phyloP scores from a whole-genome alignment of 2,113 vertebrate species.

The Xyrauchen texanus region DNA sequence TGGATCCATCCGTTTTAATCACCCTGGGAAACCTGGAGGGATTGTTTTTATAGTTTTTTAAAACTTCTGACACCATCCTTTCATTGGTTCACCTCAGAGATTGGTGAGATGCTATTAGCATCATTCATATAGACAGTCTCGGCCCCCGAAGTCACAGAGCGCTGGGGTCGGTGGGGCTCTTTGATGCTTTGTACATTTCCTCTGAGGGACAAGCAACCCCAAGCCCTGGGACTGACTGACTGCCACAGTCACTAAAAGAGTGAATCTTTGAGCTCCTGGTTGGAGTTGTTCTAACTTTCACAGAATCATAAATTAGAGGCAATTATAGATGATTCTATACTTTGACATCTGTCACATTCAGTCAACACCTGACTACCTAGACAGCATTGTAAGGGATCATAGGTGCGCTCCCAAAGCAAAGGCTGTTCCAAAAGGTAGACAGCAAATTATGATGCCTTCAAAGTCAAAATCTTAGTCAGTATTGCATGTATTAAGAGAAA shows the following conservation, averaged over 20 bases:
- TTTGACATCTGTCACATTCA: slow-evolving; percentile 30
- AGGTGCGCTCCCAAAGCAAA: too few relatives aligned
- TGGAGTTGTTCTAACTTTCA: slow-evolving; percentile 30
- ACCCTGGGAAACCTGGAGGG: slow-evolving; percentile 52
- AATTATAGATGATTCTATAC: slow-evolving; percentile 33
- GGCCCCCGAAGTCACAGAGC: slow-evolving; percentile 45
- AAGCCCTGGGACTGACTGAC: slow-evolving; percentile 39
- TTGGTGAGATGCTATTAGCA: slow-evolving; percentile 56
- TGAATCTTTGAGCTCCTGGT: slow-evolving; percentile 11
- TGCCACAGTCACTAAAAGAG: slow-evolving; percentile 32
- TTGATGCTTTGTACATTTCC: slow-evolving; percentile 48
- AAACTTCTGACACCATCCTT: slow-evolving; percentile 57
- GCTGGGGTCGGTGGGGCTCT: slow-evolving; percentile 34
- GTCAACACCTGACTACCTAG: not conserved
- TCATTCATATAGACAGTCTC: slow-evolving; percentile 58
- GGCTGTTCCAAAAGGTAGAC: too few relatives aligned
- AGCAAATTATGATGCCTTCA: too few relatives aligned
- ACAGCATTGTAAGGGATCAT: too few relatives aligned
- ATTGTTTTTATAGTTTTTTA: slow-evolving; percentile 57
- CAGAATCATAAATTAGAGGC: slow-evolving; percentile 36
- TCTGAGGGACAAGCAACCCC: slow-evolving; percentile 46
- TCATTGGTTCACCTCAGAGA: slow-evolving; percentile 50
- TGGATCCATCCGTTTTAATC: slow-evolving; percentile 63
- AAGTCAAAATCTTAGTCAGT: too few relatives aligned
- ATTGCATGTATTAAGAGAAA: too few relatives aligned